Evolutionary conservation across 2,797 vertebrate genomes (phyloP).

Genomic region (Galagoides demidoff): DNA sequence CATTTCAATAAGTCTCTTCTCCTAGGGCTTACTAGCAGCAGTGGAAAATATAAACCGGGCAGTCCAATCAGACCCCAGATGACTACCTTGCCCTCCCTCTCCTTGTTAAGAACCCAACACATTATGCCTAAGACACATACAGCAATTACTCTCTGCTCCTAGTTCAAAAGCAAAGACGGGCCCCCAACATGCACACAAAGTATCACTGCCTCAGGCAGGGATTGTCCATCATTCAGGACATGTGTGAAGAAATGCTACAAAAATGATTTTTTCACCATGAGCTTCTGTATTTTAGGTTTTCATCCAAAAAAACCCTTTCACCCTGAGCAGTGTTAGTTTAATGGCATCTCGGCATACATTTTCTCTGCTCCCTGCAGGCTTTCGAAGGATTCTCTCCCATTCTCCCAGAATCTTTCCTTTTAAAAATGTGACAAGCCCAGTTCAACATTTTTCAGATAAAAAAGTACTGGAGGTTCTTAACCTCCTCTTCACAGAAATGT

Average conservation of each 20-base stretch:
- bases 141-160: not conserved
- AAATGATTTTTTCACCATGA: slow-evolving; percentile 59
- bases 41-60: not conserved
- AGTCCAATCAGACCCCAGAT: not conserved
- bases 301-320: not conserved
- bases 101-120: not conserved
- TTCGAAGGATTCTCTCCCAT: not conserved
- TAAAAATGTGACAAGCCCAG: slow-evolving; percentile 13
- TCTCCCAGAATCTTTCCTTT: slow-evolving; percentile 23
- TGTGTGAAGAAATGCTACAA: slow-evolving; percentile 40
- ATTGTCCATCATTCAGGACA: not conserved
- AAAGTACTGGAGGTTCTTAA: not conserved
- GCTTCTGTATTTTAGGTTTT: not conserved
- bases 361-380: slow-evolving; percentile 20
- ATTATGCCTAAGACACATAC: not conserved
- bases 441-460: not conserved
- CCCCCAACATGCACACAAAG: not conserved
- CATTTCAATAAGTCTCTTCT: not conserved
- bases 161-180: not conserved
- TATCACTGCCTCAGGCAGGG: not conserved
- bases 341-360: not conserved
- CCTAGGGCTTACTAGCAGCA: not conserved
- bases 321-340: slow-evolving; percentile 23
- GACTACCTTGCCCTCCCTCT: not conserved
- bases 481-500: not conserved